Percentiles rank a stretch among this genome's conserved stretches.
Evolutionary conservation across 2,888 invertebrate genomes (phyloP).

Genomic region (Agonopterix arenella): DNA sequence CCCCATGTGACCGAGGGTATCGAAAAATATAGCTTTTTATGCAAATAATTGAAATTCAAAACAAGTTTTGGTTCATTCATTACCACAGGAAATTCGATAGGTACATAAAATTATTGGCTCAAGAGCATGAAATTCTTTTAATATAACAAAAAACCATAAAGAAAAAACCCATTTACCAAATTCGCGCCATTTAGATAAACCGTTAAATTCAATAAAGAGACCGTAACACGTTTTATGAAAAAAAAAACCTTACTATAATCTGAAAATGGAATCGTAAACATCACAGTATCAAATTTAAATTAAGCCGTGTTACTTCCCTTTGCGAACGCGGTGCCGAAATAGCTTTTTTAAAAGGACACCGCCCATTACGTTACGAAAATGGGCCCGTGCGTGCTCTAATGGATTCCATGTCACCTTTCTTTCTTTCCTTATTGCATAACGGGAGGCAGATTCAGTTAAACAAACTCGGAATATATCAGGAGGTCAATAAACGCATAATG

Average conservation of each 20-base stretch:
- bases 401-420: conserved; percentile 35
- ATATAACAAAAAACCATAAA: no score
- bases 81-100: no score
- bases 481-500: conserved; percentile 34
- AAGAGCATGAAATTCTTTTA: no score
- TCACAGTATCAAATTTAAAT: conserved; percentile 42
- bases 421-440: conserved; percentile 33
- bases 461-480: conserved; percentile 19
- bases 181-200: conserved; percentile 16
- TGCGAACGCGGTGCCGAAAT: conserved; percentile 22
- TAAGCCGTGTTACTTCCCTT: conserved; percentile 35
- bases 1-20: no score
- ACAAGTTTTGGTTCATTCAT: no score
- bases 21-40: no score
- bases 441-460: conserved; percentile 26
- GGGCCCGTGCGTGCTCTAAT: conserved; percentile 21
- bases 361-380: background rate
- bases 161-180: background rate
- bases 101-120: no score
- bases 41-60: no score
- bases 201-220: conserved; percentile 11
- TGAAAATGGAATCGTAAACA: conserved; percentile 24
- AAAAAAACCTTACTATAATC: background rate
- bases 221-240: conserved; percentile 6
- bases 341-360: conserved; percentile 1